Conservation (phyloP, 2,888 invertebrate genomes). For the Stenoptilia bipunctidactyla region DNA sequence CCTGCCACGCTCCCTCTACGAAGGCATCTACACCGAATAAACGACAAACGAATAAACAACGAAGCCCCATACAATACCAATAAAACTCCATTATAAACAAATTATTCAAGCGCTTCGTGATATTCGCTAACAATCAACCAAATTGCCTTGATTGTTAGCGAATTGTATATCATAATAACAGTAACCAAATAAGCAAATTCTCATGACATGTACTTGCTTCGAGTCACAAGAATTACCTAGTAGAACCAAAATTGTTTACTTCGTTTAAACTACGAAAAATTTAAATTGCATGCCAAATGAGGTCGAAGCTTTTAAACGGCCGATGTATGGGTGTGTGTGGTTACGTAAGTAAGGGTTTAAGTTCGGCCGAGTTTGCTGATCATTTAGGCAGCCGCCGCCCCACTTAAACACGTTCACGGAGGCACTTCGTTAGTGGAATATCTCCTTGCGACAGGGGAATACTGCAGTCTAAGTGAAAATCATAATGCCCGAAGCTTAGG, state of each 20-base stretch:
- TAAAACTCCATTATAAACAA: too few relatives aligned
- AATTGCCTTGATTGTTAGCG: too few relatives aligned
- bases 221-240: too few relatives aligned
- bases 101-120: too few relatives aligned
- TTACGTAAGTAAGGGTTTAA: slow-evolving; percentile 36
- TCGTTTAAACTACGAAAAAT: slow-evolving; percentile 22
- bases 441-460: slow-evolving; percentile 5
- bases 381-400: slow-evolving; percentile 29
- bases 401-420: slow-evolving; percentile 34
- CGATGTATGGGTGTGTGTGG: slow-evolving; percentile 22
- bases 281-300: slow-evolving; percentile 26
- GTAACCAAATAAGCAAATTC: neutral
- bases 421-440: slow-evolving; percentile 21
- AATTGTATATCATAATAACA: too few relatives aligned
- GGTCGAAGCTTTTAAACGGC: slow-evolving; percentile 21
- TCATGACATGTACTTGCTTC: neutral
- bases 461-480: too few relatives aligned
- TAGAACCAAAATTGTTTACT: too few relatives aligned
- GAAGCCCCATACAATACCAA: too few relatives aligned
- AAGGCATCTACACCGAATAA: slow-evolving; percentile 76
- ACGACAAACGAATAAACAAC: slow-evolving; percentile 1
- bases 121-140: too few relatives aligned
- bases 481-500: too few relatives aligned
- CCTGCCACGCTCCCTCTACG: slow-evolving; percentile 84
- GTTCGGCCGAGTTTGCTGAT: slow-evolving; percentile 35